Percentiles rank a stretch among this genome's conserved stretches.
Evolutionary conservation across 2,797 vertebrate genomes (phyloP).

Genomic region (Poliocrania exsul): DNA sequence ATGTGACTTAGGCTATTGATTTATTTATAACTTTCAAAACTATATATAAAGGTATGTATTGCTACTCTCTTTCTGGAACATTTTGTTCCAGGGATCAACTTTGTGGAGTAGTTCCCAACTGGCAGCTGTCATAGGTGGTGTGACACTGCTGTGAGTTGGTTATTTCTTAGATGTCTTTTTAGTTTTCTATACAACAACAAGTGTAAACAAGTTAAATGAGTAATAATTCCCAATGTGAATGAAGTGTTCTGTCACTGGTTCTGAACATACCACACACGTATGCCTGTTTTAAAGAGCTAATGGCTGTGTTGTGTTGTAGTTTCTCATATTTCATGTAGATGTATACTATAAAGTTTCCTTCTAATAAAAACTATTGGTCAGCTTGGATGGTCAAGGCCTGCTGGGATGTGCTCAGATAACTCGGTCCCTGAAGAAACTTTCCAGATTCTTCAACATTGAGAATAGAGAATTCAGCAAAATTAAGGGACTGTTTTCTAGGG

Average conservation of each 20-base stretch:
- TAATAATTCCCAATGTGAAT: background rate
- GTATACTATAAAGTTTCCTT: background rate
- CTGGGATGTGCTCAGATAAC: background rate
- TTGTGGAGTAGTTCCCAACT: background rate
- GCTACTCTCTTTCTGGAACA: background rate
- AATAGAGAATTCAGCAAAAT: background rate
- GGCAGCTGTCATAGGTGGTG: background rate
- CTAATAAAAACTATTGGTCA: background rate
- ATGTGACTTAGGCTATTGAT: background rate
- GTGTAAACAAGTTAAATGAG: background rate
- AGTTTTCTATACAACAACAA: background rate
- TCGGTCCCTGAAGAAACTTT: background rate
- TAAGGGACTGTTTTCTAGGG: background rate
- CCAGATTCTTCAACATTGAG: background rate
- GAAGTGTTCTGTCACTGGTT: background rate
- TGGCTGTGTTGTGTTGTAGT: background rate
- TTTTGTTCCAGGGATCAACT: conserved; percentile 9
- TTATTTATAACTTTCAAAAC: conserved; percentile 41
- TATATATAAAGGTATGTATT: background rate
- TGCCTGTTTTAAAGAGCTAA: background rate
- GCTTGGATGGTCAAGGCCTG: background rate
- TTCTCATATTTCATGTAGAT: background rate
- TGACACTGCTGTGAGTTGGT: background rate
- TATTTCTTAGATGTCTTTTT: background rate
- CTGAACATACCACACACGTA: rapidly evolving